A percentile compares a stretch with the other conserved stretches of the same genome.
Evolutionary conservation across 2,113 vertebrate genomes (phyloP).

Genomic region (Cyanoderma ruficeps): DNA sequence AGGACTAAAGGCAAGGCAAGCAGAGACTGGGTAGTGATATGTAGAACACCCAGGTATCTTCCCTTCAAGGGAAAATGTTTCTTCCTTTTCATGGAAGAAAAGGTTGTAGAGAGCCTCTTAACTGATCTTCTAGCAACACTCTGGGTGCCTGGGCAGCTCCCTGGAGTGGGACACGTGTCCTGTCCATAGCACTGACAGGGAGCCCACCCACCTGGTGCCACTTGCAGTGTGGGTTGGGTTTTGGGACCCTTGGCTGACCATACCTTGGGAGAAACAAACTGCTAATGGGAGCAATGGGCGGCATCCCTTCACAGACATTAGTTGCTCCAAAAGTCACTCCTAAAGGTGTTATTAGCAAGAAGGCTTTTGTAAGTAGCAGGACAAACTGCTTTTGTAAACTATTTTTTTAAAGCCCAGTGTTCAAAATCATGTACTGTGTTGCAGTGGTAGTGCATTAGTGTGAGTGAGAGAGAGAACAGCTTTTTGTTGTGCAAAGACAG

Average conservation of each 20-base stretch:
- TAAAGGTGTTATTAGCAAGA: neutral
- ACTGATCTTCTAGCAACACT: neutral
- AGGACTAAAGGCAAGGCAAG: neutral
- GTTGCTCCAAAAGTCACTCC: neutral
- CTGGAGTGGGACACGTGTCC: neutral
- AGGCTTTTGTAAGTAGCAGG: neutral
- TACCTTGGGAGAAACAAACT: neutral
- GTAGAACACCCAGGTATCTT: neutral
- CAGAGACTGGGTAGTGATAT: neutral
- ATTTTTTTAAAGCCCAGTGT: fast-evolving
- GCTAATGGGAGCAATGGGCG: neutral
- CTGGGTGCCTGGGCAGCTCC: neutral
- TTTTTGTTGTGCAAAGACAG: neutral
- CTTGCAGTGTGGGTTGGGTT: fast-evolving
- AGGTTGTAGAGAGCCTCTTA: neutral
- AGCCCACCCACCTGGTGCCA: fast-evolving
- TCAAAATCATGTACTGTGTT: neutral
- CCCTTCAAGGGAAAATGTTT: neutral
- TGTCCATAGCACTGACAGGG: neutral
- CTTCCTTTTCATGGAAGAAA: neutral
- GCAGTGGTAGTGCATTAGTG: neutral
- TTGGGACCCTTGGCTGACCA: neutral
- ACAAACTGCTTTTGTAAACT: neutral
- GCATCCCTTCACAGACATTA: neutral
- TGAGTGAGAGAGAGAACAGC: neutral